phyloP scores from a whole-genome alignment of 1,140 invertebrate genomes.

The Drosophila burlai region DNA sequence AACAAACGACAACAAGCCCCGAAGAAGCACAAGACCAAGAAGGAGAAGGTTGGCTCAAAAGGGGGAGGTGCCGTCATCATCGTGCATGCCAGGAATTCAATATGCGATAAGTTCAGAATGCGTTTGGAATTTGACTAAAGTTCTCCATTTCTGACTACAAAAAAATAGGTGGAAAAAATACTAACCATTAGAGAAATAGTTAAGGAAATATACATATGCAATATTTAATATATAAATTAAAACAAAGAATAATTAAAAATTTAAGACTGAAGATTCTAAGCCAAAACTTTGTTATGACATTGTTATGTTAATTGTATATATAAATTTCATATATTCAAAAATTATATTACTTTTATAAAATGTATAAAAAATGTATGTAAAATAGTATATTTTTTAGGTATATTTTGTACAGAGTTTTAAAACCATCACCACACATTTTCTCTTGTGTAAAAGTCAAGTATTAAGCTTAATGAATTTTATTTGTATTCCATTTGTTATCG shows the following conservation, averaged over 20 bases:
- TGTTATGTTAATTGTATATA: no score
- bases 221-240: background rate
- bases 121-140: slow-evolving; percentile 67
- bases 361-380: no score
- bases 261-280: background rate
- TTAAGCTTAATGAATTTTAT: slow-evolving; percentile 6
- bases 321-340: background rate
- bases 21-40: slow-evolving; percentile 39
- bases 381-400: no score
- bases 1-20: slow-evolving; percentile 4
- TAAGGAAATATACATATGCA: background rate
- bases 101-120: slow-evolving; percentile 67
- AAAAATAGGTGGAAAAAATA: slow-evolving; percentile 19
- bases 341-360: no score
- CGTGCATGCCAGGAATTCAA: slow-evolving; percentile 70
- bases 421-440: background rate
- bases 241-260: background rate
- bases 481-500: slow-evolving; percentile 8
- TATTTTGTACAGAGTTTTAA: no score
- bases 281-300: background rate
- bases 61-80: slow-evolving; percentile 63
- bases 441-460: slow-evolving; percentile 15
- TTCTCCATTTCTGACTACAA: slow-evolving; percentile 9
- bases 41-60: slow-evolving; percentile 20
- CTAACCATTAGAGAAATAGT: slow-evolving; percentile 3